Evolutionary conservation across 1,140 invertebrate genomes (phyloP).

Genomic region (Apis florea): DNA sequence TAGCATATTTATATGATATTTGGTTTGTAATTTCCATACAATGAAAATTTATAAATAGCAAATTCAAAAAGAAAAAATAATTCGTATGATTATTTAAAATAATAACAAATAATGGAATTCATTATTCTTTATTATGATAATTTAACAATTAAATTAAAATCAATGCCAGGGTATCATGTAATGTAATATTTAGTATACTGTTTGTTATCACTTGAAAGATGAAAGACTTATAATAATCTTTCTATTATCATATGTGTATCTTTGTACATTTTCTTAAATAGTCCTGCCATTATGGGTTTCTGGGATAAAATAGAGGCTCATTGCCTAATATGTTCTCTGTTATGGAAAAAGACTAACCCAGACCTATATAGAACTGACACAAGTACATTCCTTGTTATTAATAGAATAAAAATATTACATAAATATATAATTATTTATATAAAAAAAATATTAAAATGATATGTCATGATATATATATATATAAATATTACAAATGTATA

Average conservation of each 20-base stretch:
- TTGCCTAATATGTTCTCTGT: constrained; percentile 42
- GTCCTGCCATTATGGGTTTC: constrained; percentile 62
- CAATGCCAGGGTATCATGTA: constrained; percentile 47
- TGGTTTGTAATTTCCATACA: constrained; percentile 4
- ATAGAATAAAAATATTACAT: constrained; percentile 55
- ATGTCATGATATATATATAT: constrained; percentile 60
- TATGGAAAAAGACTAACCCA: constrained; percentile 60
- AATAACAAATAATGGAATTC: constrained; percentile 16
- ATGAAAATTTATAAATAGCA: constrained; percentile 17
- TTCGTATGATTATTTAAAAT: constrained; percentile 7
- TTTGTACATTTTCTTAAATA: constrained; percentile 56
- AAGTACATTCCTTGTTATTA: constrained; percentile 61
- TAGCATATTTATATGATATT: constrained; percentile 32
- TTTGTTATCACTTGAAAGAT: constrained; percentile 39
- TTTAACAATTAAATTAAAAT: constrained; percentile 44
- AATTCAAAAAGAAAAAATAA: constrained; percentile 6
- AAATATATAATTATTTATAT: constrained; percentile 59
- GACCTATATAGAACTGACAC: constrained; percentile 61
- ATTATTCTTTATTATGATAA: constrained; percentile 27
- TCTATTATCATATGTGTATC: constrained; percentile 33
- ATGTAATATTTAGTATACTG: constrained; percentile 39
- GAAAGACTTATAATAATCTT: constrained; percentile 45
- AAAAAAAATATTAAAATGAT: constrained; percentile 44
- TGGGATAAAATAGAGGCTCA: constrained; percentile 51
- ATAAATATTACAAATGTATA: constrained; percentile 26